These are phyloP conservation scores for Endotricha flammealis DNA, from an alignment of 2,888 invertebrate genomes.

Conservation along the genomic window DNA sequence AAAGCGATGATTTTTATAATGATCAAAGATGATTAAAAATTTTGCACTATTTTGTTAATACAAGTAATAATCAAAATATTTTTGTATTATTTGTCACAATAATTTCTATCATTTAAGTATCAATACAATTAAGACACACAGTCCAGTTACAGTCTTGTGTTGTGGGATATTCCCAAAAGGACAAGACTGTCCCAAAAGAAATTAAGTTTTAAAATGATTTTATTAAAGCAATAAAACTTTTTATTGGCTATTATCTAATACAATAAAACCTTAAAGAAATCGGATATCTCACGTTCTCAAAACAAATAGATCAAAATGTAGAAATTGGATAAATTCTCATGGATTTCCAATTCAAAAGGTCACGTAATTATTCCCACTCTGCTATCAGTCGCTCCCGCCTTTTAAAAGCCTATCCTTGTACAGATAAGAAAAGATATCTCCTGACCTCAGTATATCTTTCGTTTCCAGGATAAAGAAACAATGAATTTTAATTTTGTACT, in stretches of 20 bases:
- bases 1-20: too few species aligned
- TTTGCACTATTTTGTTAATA: too few species aligned
- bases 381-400: constrained; percentile 46
- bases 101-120: too few species aligned
- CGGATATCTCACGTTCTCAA: constrained; percentile 38
- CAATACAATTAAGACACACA: too few species aligned
- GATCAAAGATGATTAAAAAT: too few species aligned
- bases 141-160: too few species aligned
- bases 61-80: too few species aligned
- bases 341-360: constrained; percentile 53
- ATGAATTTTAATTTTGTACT: constrained; percentile 72
- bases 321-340: constrained; percentile 33
- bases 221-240: too few species aligned
- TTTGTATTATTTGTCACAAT: too few species aligned
- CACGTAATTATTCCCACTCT: constrained; percentile 53
- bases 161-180: too few species aligned
- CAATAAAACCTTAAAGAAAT: constrained; percentile 30
- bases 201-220: too few species aligned
- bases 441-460: constrained; percentile 65
- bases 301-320: constrained; percentile 45
- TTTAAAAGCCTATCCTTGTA: constrained; percentile 76
- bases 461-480: constrained; percentile 72
- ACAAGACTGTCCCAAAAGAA: too few species aligned
- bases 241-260: constrained; percentile 36
- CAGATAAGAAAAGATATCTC: constrained; percentile 66